Base-by-base conservation (phyloP, 2,797 vertebrate genomes). In the Pantherophis alleghaniensis region DNA sequence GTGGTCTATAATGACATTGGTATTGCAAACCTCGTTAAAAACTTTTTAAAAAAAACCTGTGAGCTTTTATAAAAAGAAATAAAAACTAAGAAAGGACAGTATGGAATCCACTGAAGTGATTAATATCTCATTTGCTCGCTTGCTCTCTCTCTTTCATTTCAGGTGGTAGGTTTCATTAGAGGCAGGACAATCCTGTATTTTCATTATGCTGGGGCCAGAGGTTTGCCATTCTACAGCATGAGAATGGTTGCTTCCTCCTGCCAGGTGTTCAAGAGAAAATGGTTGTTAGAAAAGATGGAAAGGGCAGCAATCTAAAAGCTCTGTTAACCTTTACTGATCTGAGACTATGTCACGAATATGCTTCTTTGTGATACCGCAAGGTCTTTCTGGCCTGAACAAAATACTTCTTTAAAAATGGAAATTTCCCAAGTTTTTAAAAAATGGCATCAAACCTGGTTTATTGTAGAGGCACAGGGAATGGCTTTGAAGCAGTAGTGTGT, bases 61-160 rank as follows among this genome's bases (percentile, higher is more conserved):
- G 22, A 63, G 74, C 93, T 91, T 37, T 56, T 88, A n/a, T 91
- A 95, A 94, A 63, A 92, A 61, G 53, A 63, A 66, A 69, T 90
- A 26, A 60, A 14, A 94, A 86, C 94, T 94, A 94, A 95, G 94
- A 89, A 90, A 91, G 93, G 83, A 94, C 94, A 89, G 89, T 94
- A 94, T 60, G 90, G 92, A 95, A 92, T 93, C 94, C 91, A 22
- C n/a, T 93, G 94, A 95, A 96, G 94, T 96, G 88, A 92, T 89
- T 96, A 90, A 96, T 95, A 37, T 83, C 53, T 60, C 42, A 22
- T 59, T 88, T 55, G n/a, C 18, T 79, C 24, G 42, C 28, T 61
- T 47, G 14, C 20, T 53, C 16, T 60, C 37, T 69, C 51, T 47
- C 22, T 51, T 37, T 95, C 0, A 91, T 95, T 93, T 93, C 28